Evolutionary conservation across 1,140 invertebrate genomes (phyloP).

Genomic region (Calliphora vicina): DNA sequence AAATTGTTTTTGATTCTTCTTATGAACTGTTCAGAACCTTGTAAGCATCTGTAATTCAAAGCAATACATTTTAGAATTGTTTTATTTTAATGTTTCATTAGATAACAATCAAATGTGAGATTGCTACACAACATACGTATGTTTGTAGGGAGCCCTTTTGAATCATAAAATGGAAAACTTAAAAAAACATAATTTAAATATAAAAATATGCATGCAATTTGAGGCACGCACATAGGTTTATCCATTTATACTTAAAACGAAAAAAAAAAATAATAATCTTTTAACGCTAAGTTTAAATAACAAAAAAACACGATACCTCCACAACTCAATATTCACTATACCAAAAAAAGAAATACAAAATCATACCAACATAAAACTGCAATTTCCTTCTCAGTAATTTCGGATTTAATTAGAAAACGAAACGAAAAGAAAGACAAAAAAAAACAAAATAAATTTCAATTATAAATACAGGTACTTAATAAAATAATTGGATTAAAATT

Average conservation of each 20-base stretch:
- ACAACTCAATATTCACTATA: neutral
- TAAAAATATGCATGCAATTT: constrained; percentile 19
- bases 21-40: too few relatives aligned
- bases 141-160: too few relatives aligned
- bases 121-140: too few relatives aligned
- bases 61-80: too few relatives aligned
- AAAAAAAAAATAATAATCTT: too few relatives aligned
- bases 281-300: neutral
- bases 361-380: neutral
- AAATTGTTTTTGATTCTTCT: too few relatives aligned
- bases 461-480: neutral
- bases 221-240: neutral
- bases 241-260: neutral
- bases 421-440: too few relatives aligned
- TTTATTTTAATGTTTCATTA: too few relatives aligned
- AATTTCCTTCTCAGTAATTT: neutral
- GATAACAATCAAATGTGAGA: too few relatives aligned
- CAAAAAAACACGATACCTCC: neutral
- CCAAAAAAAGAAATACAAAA: neutral
- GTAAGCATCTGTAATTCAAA: too few relatives aligned
- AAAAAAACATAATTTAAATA: constrained; percentile 21
- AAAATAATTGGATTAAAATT: neutral
- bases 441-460: neutral
- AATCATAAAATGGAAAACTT: neutral
- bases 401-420: too few relatives aligned